Evolutionary conservation across 2,888 invertebrate genomes (phyloP), one percentile per base, ranked within the genome.

Genomic region (Erebia epiphron): DNA sequence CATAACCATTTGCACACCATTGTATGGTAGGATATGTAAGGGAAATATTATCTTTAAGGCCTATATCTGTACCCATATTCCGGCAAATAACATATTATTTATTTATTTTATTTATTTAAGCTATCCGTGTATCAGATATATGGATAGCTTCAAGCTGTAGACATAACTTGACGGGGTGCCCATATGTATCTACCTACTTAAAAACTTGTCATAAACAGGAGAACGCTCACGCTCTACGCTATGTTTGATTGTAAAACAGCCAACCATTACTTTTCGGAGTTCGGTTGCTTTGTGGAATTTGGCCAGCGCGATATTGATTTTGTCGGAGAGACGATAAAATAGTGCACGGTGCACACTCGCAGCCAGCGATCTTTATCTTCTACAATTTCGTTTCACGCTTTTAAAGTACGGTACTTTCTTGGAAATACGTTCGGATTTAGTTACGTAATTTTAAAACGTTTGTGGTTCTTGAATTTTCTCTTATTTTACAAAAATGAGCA

Each of bases 251-350:
- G 62, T 66, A 61, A 70, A 64, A 50, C 50, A 63, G 52, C 65
- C 49, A 67, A 66, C 56, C 67, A 67, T 67, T 70, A 58, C 57
- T 68, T 72, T 75, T 69, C 62, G 64, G 46, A 69, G 58, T 73
- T 64, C 64, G 65, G 67, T 61, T 72, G 70, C 73, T 75, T 73
- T 74, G 74, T 67, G 60, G 63, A 71, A 63, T 74, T 75, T 71
- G 67, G 70, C 69, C 72, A 70, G 67, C 56, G 43, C 52, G 18
- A 60, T 75, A 75, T 74, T 74, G 72, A 73, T 75, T 74, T 73
- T 68, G 67, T 61, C 58, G 58, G 49, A 43, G 70, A 58, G 52
- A 71, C 58, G 68, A 64, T 68, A 73, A 69, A 69, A 52, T 70
- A 69, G 67, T 67, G 64, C 35, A 21, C 43, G 35, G 70, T 66